These are phyloP conservation scores for Copidosoma aretas DNA, from an alignment of 2,888 invertebrate genomes.

Conservation along the genomic window DNA sequence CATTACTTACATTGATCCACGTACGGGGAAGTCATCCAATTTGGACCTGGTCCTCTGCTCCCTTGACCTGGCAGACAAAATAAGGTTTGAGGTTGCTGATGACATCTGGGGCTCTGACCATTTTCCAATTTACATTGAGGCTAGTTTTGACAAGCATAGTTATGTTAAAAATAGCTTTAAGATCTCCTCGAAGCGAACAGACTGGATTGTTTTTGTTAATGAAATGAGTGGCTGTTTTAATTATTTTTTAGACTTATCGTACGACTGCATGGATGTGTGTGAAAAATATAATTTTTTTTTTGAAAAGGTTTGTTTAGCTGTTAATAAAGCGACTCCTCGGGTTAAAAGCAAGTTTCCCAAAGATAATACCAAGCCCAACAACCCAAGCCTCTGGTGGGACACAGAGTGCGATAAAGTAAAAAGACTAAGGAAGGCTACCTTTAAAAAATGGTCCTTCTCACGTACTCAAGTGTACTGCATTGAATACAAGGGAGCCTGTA, in stretches of 20 bases:
- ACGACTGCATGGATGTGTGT: not conserved
- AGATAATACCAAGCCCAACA: not conserved
- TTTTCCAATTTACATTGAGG: slow-evolving; percentile 18
- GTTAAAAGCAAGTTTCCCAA: not conserved
- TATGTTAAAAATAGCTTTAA: slow-evolving; percentile 34
- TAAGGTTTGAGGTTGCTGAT: not conserved
- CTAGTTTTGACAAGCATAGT: slow-evolving; percentile 16
- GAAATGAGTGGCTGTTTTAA: not conserved
- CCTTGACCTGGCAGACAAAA: not conserved
- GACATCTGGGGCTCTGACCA: slow-evolving; percentile 26
- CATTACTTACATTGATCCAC: not conserved
- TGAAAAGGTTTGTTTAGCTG: not conserved
- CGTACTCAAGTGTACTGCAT: not conserved
- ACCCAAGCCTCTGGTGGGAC: slow-evolving; percentile 38
- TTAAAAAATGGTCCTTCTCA: slow-evolving; percentile 20
- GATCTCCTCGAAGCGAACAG: slow-evolving; percentile 27
- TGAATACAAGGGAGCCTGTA: slow-evolving; percentile 7
- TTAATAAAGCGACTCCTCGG: not conserved
- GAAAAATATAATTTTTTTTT: slow-evolving; percentile 26
- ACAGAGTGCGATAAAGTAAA: slow-evolving; percentile 24
- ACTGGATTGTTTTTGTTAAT: slow-evolving; percentile 26
- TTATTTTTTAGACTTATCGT: slow-evolving; percentile 11
- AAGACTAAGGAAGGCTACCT: slow-evolving; percentile 15
- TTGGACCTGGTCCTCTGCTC: slow-evolving; percentile 16
- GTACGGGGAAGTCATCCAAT: not conserved